phyloP scores from a whole-genome alignment of 1,140 invertebrate genomes.

The Drosophila kanapiae region DNA sequence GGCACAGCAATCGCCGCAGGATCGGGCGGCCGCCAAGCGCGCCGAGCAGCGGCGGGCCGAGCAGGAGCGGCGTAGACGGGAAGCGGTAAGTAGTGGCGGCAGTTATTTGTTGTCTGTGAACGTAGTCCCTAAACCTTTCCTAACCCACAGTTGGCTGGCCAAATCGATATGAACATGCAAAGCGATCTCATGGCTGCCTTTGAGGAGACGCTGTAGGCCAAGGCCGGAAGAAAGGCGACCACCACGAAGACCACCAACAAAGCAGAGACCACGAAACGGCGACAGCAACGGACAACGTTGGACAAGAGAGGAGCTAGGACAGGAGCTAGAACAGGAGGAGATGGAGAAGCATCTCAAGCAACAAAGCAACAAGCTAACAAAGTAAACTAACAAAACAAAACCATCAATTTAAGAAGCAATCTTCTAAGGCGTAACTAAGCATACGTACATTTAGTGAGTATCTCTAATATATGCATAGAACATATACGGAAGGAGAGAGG shows the following conservation, averaged over 20 bases:
- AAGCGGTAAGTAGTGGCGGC: constrained; percentile 91
- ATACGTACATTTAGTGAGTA: constrained; percentile 55
- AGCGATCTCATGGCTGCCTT: constrained; percentile 99
- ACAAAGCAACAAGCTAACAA: constrained; percentile 17
- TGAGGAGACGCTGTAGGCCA: constrained; percentile 94
- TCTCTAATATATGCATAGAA: constrained; percentile 35
- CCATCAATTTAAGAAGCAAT: constrained; percentile 32
- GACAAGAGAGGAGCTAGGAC: constrained; percentile 31
- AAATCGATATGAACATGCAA: constrained; percentile 99
- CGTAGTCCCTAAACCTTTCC: no score
- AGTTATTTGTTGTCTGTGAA: no score
- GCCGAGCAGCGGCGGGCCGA: constrained; percentile 93
- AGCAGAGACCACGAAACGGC: constrained; percentile 10
- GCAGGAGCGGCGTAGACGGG: constrained; percentile 94
- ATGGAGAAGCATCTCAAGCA: constrained; percentile 3
- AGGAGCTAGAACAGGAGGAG: background rate
- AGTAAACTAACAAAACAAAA: constrained; percentile 23
- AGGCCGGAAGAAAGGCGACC: constrained; percentile 44
- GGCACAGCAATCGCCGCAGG: constrained; percentile 88
- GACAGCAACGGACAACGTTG: constrained; percentile 27
- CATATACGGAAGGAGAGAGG: constrained; percentile 37
- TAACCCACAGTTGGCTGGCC: constrained; percentile 93
- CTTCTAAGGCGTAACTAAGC: constrained; percentile 43
- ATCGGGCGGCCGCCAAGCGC: constrained; percentile 90
- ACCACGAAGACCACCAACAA: background rate